Conservation (phyloP, 2,797 vertebrate species). For the Tachyglossus aculeatus region DNA sequence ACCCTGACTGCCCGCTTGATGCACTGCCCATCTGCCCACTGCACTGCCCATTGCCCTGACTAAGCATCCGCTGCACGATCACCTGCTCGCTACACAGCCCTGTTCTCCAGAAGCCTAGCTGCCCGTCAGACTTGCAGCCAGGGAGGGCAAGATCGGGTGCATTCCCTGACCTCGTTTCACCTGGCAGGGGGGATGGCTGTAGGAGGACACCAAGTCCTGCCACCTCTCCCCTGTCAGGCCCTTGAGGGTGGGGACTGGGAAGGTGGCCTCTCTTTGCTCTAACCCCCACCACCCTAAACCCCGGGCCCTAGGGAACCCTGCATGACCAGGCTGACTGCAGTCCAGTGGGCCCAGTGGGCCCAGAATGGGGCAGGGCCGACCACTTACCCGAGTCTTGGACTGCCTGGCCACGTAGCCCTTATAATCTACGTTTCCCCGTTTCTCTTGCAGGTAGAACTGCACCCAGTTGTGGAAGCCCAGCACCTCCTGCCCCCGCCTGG, state of each 20-base stretch:
- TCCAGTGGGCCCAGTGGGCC: no score
- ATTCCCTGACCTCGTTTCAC: accelerated
- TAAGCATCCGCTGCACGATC: no score
- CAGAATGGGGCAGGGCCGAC: no score
- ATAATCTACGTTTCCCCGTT: conserved; percentile 76
- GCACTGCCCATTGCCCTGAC: background rate
- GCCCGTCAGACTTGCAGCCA: background rate
- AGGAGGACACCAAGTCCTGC: accelerated
- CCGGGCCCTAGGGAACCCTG: background rate
- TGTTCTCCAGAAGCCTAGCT: background rate
- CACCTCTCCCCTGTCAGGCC: background rate
- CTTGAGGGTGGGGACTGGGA: background rate
- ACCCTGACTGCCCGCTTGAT: background rate
- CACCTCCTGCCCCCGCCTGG: conserved; percentile 74
- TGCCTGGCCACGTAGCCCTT: conserved; percentile 77
- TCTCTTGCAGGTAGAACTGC: conserved; percentile 86
- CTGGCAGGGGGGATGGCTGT: background rate
- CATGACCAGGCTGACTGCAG: no score
- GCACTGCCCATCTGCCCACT: background rate
- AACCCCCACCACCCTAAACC: background rate
- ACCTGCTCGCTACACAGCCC: background rate
- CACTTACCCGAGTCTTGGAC: conserved; percentile 70
- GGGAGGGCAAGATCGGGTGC: background rate
- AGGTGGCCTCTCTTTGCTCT: background rate
- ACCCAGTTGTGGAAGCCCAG: conserved; percentile 89